These are phyloP conservation scores for human (Homo sapiens) DNA, from an alignment of 2,113 vertebrate genomes.

Conservation along the genomic window GRCh38 chr6:113733001-113733500, in stretches of 20 bases:
- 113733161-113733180: not conserved
- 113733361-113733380: not conserved
- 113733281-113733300: not conserved
- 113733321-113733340: not conserved
- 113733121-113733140: not conserved
- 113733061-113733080: constrained; percentile 11
- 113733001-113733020: constrained; percentile 71
- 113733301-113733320: not conserved
- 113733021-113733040: constrained; percentile 65
- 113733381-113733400: not conserved
- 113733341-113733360: not conserved
- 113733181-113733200: not conserved
- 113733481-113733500: constrained; percentile 15
- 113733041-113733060: constrained; percentile 20
- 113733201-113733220: not conserved
- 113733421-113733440: not conserved
- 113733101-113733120: constrained; percentile 24
- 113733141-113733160: not conserved
- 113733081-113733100: not conserved
- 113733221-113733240: not conserved
- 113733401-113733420: not conserved
- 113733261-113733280: not conserved
- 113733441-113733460: not conserved
- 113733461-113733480: not conserved
- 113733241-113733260: not conserved